Evolutionary conservation across 2,797 vertebrate species (phyloP).

Genomic region (Lophotriccus pileatus): DNA sequence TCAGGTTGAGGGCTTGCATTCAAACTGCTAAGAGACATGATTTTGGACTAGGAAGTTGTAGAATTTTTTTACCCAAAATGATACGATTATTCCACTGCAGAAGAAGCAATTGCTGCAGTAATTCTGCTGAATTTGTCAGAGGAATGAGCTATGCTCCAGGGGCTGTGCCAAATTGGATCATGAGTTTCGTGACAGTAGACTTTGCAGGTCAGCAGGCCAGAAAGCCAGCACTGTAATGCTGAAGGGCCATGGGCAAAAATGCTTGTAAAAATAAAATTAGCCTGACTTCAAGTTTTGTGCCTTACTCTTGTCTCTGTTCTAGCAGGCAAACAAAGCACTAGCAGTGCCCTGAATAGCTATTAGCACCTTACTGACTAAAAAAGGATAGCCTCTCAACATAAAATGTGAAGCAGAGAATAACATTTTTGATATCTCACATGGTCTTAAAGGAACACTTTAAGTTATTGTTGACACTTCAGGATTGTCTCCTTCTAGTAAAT

Average conservation of each 20-base stretch:
- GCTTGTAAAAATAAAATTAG: not conserved
- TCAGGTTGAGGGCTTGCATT: not conserved
- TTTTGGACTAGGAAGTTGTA: not conserved
- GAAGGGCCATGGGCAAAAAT: not conserved
- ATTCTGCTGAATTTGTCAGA: not conserved
- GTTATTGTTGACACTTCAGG: not conserved
- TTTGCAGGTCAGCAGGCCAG: not conserved
- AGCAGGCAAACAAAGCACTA: not conserved
- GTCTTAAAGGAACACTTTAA: not conserved
- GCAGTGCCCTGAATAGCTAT: not conserved
- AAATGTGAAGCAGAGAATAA: not conserved
- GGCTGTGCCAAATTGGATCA: not conserved
- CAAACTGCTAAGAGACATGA: not conserved
- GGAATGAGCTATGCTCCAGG: not conserved
- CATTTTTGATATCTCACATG: not conserved
- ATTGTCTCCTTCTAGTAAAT: not conserved
- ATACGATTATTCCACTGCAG: not conserved
- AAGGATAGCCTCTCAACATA: not conserved
- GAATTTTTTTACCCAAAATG: not conserved
- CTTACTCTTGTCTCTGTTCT: not conserved
- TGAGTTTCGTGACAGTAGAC: not conserved
- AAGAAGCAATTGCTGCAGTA: not conserved
- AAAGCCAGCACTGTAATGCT: not conserved
- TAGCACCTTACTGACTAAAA: not conserved
- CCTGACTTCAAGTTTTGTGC: not conserved